Evolutionary conservation across 2,888 invertebrate species (phyloP), one percentile per base, ranked within the genome.

Genomic region (Amiota mariae): DNA sequence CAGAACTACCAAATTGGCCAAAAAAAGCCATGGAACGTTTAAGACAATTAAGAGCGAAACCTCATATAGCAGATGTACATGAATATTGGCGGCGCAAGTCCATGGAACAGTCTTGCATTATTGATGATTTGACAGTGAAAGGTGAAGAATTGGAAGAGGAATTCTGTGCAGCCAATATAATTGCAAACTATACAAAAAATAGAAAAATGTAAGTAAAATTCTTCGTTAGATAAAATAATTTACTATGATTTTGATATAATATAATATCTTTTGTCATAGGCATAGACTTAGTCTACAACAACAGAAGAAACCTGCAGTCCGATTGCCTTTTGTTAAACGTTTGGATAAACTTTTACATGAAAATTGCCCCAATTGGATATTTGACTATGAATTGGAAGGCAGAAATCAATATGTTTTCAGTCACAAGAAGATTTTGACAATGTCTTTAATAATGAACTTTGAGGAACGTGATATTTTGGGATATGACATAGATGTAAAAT

Each of bases 311-410:
- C 13, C 61, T 18, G 15, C 48, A 67, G 63, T 2, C 46, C 24
- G 15, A 49, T 10, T 63, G 11, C 63, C 75, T 4, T 83, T 81
- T 49, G 76, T 75, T 6, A 46, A 76, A 1, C 73, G 76, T 20
- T 75, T 87, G n/a, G 64, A 76, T 0, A 13, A 13, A 2, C 12
- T 73, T 8, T 47, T 86, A 59, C 64, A 48, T 47, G 51, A 54
- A 1, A 72, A 76, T 56, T 57, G 71, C n/a, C 79, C 79, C 3
- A 80, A 81, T 72, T 88, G 87, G 87, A 84, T 83, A 74, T 84
- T 86, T 51, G 82, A 87, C 67, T 76, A 67, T 71, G 79, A 87
- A 72, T 75, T 80, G 61, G 80, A 82, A 57, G 36, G 47, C 48
- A 76, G 78, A 36, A 72, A 59, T 8, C 75, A 70, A 66, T 74